A percentile compares a stretch with the other conserved stretches of the same genome.
Conservation (phyloP, 2,888 invertebrate species). For the Platycheirus albimanus region DNA sequence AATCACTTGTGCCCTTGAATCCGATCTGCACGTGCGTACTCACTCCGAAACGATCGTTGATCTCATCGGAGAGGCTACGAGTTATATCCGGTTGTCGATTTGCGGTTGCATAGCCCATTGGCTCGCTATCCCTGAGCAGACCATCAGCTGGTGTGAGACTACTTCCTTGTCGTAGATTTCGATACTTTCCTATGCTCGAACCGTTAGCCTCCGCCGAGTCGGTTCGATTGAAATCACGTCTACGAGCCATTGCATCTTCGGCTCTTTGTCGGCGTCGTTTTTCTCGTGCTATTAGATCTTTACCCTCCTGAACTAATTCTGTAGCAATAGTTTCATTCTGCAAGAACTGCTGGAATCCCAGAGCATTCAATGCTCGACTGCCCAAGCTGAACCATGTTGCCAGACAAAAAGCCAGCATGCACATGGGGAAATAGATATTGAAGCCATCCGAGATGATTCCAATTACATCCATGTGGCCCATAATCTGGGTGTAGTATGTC, state of each 20-base stretch:
- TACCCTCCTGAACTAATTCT: conserved; percentile 96
- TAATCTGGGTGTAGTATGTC: conserved; percentile 98
- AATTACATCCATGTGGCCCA: conserved; percentile 99
- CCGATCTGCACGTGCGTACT: conserved; percentile 84
- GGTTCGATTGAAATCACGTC: conserved; percentile 82
- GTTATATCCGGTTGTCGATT: conserved; percentile 80
- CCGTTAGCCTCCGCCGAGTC: conserved; percentile 77
- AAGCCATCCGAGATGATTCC: conserved; percentile 98
- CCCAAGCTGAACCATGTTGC: conserved; percentile 98
- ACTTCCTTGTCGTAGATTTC: conserved; percentile 69
- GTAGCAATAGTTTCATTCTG: conserved; percentile 96
- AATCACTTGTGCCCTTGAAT: conserved; percentile 78
- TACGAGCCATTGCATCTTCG: conserved; percentile 90
- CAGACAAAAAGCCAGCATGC: conserved; percentile 95
- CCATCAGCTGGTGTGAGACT: conserved; percentile 83
- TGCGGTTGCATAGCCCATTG: conserved; percentile 85
- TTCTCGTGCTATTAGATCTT: conserved; percentile 94
- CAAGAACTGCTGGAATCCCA: conserved; percentile 98
- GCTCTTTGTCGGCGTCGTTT: conserved; percentile 91
- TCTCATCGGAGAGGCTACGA: conserved; percentile 83
- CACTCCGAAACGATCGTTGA: conserved; percentile 87
- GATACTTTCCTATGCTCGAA: conserved; percentile 78
- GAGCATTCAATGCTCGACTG: conserved; percentile 92
- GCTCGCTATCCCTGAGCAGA: conserved; percentile 90
- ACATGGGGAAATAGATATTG: conserved; percentile 99